These are phyloP conservation scores for Leuctra nigra DNA, from an alignment of 2,888 invertebrate species.

Conservation along the genomic window DNA sequence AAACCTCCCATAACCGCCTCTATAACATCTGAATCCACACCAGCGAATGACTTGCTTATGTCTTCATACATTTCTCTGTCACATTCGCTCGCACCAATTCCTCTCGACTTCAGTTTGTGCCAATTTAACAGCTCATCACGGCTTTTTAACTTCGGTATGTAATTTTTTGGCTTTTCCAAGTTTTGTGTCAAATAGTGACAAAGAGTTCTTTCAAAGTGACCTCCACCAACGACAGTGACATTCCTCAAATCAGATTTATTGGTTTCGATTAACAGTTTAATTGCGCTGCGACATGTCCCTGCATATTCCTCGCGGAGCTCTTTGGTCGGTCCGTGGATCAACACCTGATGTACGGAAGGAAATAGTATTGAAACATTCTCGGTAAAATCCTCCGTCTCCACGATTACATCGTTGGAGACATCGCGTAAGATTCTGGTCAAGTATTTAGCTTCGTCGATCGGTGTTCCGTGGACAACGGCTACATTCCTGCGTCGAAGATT, in stretches of 20 bases:
- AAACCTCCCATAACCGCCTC: slow-evolving; percentile 5
- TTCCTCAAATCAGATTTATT: background rate
- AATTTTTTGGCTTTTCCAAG: background rate
- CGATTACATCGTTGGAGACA: background rate
- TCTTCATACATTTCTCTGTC: background rate
- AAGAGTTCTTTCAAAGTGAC: slow-evolving; percentile 17
- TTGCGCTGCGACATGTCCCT: slow-evolving; percentile 9
- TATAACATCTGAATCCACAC: slow-evolving; percentile 9
- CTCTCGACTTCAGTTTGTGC: background rate
- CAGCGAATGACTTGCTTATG: background rate
- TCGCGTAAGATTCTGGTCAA: background rate
- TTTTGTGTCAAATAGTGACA: background rate
- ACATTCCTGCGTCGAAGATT: slow-evolving; percentile 5
- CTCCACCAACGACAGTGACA: slow-evolving; percentile 3
- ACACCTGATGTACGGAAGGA: slow-evolving; percentile 19
- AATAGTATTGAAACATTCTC: slow-evolving; percentile 14
- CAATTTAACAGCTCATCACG: slow-evolving; percentile 18
- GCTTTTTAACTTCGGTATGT: slow-evolving; percentile 1
- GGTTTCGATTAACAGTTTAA: slow-evolving; percentile 10
- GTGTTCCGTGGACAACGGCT: slow-evolving; percentile 22
- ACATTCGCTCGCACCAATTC: background rate
- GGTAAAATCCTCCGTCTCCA: background rate
- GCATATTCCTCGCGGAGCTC: slow-evolving; percentile 20
- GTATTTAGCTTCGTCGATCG: slow-evolving; percentile 19
- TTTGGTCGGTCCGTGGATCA: slow-evolving; percentile 22